phyloP scores from a whole-genome alignment of 2,113 vertebrate species.

The Enhydra lutris region DNA sequence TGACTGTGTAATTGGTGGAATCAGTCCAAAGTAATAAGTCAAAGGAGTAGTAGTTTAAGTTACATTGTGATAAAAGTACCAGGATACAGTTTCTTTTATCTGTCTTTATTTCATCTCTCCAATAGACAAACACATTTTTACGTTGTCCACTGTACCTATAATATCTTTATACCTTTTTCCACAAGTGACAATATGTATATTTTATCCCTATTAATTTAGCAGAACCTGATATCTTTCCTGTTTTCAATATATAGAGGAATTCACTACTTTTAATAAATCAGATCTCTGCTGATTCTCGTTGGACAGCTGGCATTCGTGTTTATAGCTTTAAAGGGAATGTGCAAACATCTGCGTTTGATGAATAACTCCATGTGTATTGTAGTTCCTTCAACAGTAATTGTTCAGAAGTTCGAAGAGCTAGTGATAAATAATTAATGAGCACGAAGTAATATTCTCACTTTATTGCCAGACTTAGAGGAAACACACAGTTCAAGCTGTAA shows the following conservation, averaged over 20 bases:
- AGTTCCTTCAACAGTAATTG: slow-evolving; percentile 64
- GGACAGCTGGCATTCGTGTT: slow-evolving; percentile 75
- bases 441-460: slow-evolving; percentile 60
- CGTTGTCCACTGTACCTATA: neutral
- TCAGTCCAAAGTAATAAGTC: neutral
- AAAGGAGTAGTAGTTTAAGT: neutral
- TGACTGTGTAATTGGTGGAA: neutral
- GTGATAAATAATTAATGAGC: slow-evolving; percentile 79
- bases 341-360: slow-evolving; percentile 76
- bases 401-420: slow-evolving; percentile 59
- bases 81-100: slow-evolving; percentile 13
- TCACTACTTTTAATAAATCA: slow-evolving; percentile 74
- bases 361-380: slow-evolving; percentile 63
- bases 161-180: neutral
- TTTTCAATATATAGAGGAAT: slow-evolving; percentile 61
- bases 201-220: slow-evolving; percentile 33
- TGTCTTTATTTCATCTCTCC: slow-evolving; percentile 57
- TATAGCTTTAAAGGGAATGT: slow-evolving; percentile 75
- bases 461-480: slow-evolving; percentile 62
- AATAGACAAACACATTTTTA: neutral
- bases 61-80: neutral
- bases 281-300: slow-evolving; percentile 55
- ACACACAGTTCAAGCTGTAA: slow-evolving; percentile 34
- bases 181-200: neutral
- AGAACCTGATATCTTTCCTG: slow-evolving; percentile 31